A percentile compares a stretch with the other conserved stretches of the same genome.
Conservation (phyloP, 1,140 invertebrate species). For the Saccostrea glomerata region DNA sequence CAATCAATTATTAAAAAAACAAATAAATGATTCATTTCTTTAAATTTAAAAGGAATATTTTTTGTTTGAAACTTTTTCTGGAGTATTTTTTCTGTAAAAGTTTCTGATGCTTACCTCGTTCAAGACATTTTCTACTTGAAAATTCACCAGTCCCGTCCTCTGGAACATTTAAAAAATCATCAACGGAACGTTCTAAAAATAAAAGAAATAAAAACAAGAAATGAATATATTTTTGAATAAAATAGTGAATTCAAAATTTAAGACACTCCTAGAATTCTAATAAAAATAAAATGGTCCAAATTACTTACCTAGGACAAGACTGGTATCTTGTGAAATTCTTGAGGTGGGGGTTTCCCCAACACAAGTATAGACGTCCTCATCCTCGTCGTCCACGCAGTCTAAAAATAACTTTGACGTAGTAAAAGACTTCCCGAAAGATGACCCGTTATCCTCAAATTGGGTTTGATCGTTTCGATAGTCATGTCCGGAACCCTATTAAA, state of each 20-base stretch:
- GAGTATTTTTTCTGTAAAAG: neutral
- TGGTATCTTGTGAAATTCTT: constrained; percentile 29
- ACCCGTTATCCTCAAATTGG: neutral
- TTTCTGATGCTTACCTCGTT: neutral
- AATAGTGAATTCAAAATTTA: neutral
- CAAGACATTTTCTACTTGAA: neutral
- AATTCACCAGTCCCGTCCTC: neutral
- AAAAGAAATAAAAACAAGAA: neutral
- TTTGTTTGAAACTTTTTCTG: neutral
- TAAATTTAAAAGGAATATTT: neutral
- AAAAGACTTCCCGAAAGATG: neutral
- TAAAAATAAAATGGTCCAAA: neutral
- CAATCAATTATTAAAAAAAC: neutral
- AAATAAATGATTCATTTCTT: neutral
- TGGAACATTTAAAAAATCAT: neutral
- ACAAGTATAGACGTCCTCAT: neutral
- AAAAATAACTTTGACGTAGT: constrained; percentile 22
- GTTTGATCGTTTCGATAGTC: constrained; percentile 20
- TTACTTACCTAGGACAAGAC: constrained; percentile 10
- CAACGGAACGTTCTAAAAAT: neutral
- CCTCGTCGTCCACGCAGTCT: constrained; percentile 6
- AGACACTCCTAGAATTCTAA: neutral
- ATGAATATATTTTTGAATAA: neutral
- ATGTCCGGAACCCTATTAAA: neutral
- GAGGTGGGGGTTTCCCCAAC: constrained; percentile 3